These are phyloP conservation scores for Ptyas mucosa DNA, from an alignment of 2,113 vertebrate species.

Conservation along the genomic window DNA sequence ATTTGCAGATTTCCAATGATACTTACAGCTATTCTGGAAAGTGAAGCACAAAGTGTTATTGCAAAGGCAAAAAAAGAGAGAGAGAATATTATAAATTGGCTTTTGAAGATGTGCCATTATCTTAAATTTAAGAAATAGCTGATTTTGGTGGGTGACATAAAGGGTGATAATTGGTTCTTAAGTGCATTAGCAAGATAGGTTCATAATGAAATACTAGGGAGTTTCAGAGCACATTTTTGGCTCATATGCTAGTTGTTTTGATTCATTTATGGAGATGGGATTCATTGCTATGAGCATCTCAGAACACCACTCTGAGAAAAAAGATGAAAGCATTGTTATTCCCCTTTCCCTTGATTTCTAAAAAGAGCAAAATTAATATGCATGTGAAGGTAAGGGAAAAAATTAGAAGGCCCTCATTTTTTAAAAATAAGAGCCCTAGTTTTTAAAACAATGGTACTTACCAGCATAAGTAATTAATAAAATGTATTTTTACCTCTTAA, in stretches of 20 bases:
- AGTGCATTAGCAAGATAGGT: constrained; percentile 49
- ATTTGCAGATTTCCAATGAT: neutral
- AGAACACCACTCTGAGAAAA: neutral
- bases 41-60: neutral
- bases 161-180: constrained; percentile 58
- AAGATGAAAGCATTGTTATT: neutral
- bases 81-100: constrained; percentile 28
- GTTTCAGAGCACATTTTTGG: constrained; percentile 20
- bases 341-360: neutral
- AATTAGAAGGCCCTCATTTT: neutral
- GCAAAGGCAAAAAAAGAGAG: neutral
- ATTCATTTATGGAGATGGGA: neutral
- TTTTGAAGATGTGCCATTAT: constrained; percentile 56
- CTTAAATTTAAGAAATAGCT: constrained; percentile 59
- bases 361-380: neutral
- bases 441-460: neutral
- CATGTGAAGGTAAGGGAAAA: neutral
- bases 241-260: neutral
- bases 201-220: constrained; percentile 31
- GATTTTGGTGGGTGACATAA: constrained; percentile 58
- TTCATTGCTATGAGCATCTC: neutral
- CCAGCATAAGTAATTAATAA: neutral
- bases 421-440: neutral
- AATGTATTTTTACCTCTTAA: neutral
- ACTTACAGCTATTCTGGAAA: constrained; percentile 34